Evolutionary conservation across 2,888 invertebrate species (phyloP).

Genomic region (Lydus trimaculatus): DNA sequence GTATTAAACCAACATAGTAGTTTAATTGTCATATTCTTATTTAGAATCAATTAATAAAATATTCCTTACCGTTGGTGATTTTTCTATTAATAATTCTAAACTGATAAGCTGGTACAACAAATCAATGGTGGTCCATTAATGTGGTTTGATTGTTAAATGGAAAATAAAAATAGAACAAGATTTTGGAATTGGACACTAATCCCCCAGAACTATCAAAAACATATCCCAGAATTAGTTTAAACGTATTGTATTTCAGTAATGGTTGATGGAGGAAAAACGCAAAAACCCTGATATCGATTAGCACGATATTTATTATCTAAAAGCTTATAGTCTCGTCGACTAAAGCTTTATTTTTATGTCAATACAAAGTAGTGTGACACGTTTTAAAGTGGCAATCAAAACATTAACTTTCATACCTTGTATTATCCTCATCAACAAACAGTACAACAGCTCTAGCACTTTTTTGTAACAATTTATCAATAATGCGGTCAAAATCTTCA

Average conservation of each 20-base stretch:
- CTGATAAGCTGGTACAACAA: not conserved
- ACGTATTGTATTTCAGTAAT: slow-evolving; percentile 28
- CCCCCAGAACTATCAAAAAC: slow-evolving; percentile 9
- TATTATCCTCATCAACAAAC: slow-evolving; percentile 77
- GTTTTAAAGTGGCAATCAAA: not conserved
- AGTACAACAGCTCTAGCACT: slow-evolving; percentile 72
- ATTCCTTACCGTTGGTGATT: too few relatives aligned
- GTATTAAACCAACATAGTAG: too few relatives aligned
- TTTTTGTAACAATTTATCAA: slow-evolving; percentile 65
- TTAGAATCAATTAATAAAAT: not conserved
- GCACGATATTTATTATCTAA: slow-evolving; percentile 6
- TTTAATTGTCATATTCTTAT: not conserved
- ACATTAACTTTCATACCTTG: slow-evolving; percentile 56
- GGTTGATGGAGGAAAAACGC: slow-evolving; percentile 16
- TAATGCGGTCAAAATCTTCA: slow-evolving; percentile 67
- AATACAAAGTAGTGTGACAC: too few relatives aligned
- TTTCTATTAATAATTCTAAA: not conserved
- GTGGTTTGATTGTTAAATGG: not conserved
- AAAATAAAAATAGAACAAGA: slow-evolving; percentile 16
- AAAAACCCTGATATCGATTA: slow-evolving; percentile 23
- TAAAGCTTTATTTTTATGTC: too few relatives aligned
- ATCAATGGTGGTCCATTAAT: not conserved
- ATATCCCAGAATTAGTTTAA: slow-evolving; percentile 21
- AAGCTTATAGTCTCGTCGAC: not conserved
- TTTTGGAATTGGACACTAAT: slow-evolving; percentile 22